A percentile compares a stretch with the other conserved stretches of the same genome.
Conservation (phyloP, 2,797 vertebrate genomes). For the Labroides dimidiatus region DNA sequence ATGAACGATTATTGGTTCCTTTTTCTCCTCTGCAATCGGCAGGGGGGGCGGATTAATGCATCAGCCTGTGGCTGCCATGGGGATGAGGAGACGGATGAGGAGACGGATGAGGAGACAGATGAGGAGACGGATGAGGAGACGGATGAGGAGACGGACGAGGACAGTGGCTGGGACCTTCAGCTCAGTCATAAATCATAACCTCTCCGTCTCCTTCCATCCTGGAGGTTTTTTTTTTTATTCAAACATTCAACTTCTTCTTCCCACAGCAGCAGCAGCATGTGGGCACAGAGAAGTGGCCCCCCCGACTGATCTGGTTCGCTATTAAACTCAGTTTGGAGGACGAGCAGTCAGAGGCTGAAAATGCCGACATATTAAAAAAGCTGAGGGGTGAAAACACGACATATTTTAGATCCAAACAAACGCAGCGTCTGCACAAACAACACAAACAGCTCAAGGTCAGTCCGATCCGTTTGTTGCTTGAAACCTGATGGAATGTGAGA, state of each 20-base stretch:
- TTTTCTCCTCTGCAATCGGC: slow-evolving; percentile 47
- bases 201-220: slow-evolving; percentile 76
- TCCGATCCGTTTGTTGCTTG: slow-evolving; percentile 31
- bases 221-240: slow-evolving; percentile 80
- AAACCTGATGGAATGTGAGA: slow-evolving; percentile 56
- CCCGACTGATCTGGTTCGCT: slow-evolving; percentile 31
- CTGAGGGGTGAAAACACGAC: slow-evolving; percentile 31
- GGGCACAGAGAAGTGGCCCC: slow-evolving; percentile 70
- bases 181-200: slow-evolving; percentile 84
- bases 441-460: neutral
- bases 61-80: slow-evolving; percentile 64
- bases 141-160: slow-evolving; percentile 53
- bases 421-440: slow-evolving; percentile 7
- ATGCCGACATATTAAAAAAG: slow-evolving; percentile 30
- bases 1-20: slow-evolving; percentile 68
- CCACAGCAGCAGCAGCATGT: slow-evolving; percentile 54
- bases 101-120: slow-evolving; percentile 50
- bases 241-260: slow-evolving; percentile 75
- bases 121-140: slow-evolving; percentile 48
- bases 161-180: slow-evolving; percentile 61
- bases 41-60: slow-evolving; percentile 68
- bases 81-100: slow-evolving; percentile 51
- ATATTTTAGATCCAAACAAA: slow-evolving; percentile 8
- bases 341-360: slow-evolving; percentile 36
- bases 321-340: slow-evolving; percentile 11